Conservation (phyloP, 2,888 invertebrate species). For the Nemapogon koenigi region DNA sequence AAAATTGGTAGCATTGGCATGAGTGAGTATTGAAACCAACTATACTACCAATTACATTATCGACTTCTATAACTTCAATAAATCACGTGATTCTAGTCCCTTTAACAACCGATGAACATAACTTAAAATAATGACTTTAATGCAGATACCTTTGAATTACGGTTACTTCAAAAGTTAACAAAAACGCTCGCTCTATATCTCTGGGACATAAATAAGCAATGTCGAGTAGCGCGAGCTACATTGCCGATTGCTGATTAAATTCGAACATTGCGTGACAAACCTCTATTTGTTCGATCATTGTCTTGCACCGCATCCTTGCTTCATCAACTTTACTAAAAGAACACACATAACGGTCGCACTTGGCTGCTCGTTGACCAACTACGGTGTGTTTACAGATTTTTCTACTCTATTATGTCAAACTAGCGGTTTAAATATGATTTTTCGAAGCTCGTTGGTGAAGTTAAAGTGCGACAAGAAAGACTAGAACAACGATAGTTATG, state of each 20-base stretch:
- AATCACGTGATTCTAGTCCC: too few species aligned
- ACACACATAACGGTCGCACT: slow-evolving; percentile 32
- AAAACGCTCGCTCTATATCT: slow-evolving; percentile 47
- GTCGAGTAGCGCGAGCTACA: slow-evolving; percentile 47
- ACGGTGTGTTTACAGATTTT: neutral
- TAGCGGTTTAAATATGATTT: too few species aligned
- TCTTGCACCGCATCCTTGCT: slow-evolving; percentile 46
- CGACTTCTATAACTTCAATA: too few species aligned
- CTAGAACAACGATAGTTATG: too few species aligned
- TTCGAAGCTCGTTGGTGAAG: too few species aligned
- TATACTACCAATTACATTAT: too few species aligned
- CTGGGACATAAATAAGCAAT: slow-evolving; percentile 51
- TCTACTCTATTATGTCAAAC: too few species aligned
- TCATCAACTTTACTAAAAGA: slow-evolving; percentile 32
- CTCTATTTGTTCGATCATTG: slow-evolving; percentile 62
- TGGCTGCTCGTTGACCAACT: slow-evolving; percentile 9
- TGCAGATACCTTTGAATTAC: slow-evolving; percentile 6
- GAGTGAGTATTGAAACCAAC: too few species aligned
- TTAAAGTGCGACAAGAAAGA: too few species aligned
- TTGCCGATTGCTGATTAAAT: slow-evolving; percentile 50
- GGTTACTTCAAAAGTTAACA: slow-evolving; percentile 24
- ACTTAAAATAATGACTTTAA: slow-evolving; percentile 1
- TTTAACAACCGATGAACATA: too few species aligned
- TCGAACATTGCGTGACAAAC: slow-evolving; percentile 50
- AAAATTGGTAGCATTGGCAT: too few species aligned